Evolutionary conservation across 2,888 invertebrate genomes (phyloP).

Genomic region (Drosophila paranaensis): DNA sequence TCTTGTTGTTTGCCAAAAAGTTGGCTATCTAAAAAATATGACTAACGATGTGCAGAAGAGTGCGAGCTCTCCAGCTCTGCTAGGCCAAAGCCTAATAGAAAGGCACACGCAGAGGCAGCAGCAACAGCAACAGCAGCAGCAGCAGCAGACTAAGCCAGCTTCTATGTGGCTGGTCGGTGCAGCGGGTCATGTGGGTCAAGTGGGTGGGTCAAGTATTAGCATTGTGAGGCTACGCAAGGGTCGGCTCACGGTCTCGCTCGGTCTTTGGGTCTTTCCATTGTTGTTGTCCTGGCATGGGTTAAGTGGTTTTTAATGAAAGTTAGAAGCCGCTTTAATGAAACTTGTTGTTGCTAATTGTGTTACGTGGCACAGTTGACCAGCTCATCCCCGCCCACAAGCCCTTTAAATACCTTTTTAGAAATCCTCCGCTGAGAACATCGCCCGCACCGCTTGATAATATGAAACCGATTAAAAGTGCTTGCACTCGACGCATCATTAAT

Average conservation of each 20-base stretch:
- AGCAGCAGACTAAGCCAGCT: conserved; percentile 47
- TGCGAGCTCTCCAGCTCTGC: conserved; percentile 9
- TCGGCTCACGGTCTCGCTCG: conserved; percentile 35
- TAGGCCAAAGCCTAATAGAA: background rate
- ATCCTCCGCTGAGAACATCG: conserved; percentile 18
- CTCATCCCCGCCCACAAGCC: background rate
- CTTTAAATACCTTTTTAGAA: conserved; percentile 38
- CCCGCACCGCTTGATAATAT: conserved; percentile 23
- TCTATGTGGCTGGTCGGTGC: conserved; percentile 43
- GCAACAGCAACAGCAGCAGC: conserved; percentile 40
- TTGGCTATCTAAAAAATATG: conserved; percentile 58
- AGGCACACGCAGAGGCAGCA: conserved; percentile 11
- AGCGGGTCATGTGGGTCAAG: conserved; percentile 77
- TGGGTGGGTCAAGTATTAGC: conserved; percentile 72
- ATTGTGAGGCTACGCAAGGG: conserved; percentile 38
- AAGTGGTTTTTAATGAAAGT: conserved; percentile 81
- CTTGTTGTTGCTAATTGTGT: conserved; percentile 76
- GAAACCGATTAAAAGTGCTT: conserved; percentile 38
- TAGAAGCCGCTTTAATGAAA: conserved; percentile 78
- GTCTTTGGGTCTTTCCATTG: conserved; percentile 2
- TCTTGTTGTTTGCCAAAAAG: conserved; percentile 58
- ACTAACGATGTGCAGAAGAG: conserved; percentile 73
- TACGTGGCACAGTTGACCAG: conserved; percentile 55
- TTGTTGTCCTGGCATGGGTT: conserved; percentile 66
- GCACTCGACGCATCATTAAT: conserved; percentile 38